Evolutionary conservation across 2,888 invertebrate species (phyloP), one percentile per base, ranked within the genome.

Genomic region (Fragum whitleyi): DNA sequence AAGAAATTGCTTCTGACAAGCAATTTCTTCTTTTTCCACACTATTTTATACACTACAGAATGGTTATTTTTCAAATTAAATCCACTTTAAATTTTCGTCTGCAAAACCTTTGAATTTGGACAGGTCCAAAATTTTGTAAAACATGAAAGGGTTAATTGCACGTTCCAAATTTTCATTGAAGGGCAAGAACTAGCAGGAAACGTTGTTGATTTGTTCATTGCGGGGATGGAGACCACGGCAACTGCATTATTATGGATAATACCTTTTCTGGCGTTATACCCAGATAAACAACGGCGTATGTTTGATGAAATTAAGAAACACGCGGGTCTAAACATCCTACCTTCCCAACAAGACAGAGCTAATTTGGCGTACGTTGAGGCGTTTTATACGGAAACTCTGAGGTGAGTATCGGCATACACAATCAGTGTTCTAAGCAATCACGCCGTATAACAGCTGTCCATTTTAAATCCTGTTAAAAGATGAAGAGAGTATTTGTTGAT

Each of bases 241-340:
- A 96, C 97, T 23, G 97, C 96, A 1, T 96, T 97, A 82, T 96
- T 97, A 91, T 98, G 97, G 95, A 96, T 96, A 79, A 95, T 98
- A 9, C 96, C 96, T 83, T 95, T 97, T 90, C 95, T 98, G 91
- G 97, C 97, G 6, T 95, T 96, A 62, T 96, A 97, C 91, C 96
- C 96, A 57, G 95, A 97, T 19, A 96, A 83, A 19, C 88, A 88
- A 32, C 67, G 74, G 2, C 72, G 79, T n/a, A 68, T 88, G 62
- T 80, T 72, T 65, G n/a, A 61, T 26, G 88, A 89, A 72, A 88
- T 90, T 42, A 51, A 78, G 0, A 79, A 86, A 2, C 91, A 94
- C 55, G 93, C 95, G 57, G 94, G 93, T 21, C 29, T 51, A 6
- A 65, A 76, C 0, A 77, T 87, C 3, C 32, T 69, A 0, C 90